Base-by-base conservation (phyloP, 2,113 vertebrate species). In the Erythrolamprus reginae region DNA sequence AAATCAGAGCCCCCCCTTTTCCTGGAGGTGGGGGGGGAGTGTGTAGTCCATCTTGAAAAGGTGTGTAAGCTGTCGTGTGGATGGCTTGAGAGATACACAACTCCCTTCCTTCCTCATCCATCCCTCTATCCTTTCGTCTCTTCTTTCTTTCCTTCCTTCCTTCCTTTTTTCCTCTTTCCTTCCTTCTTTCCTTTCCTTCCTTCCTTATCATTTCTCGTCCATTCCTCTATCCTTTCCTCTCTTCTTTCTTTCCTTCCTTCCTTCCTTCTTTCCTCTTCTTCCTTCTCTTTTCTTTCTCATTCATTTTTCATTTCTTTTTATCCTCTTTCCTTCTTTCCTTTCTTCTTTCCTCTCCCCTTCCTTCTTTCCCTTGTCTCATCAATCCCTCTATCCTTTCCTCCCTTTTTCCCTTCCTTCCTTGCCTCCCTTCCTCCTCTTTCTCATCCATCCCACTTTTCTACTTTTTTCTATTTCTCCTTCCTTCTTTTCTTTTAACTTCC, bases 281-380 rank as follows among this genome's bases (percentile, higher is more conserved):
- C 1, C 17, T 53, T 0, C 17, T 19, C 19, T 55, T 6, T 55
- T 19, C 19, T 55, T 6, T 55, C 19, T 55, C 13, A 52, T 17
- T 15, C 51, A 17, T 15, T n/a, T n/a, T n/a, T 15, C 51, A 13
- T 52, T 52, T 52, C 4, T 4, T 52, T 4, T 4, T 17, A n/a
- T n/a, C n/a, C 12, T 52, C 4, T 1, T 23, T 55, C 19, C 21
- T 5, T 23, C 53, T 0, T 21, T 7, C 21, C 1, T 23, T 23
- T 2, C 0, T 23, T 8, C 53, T 1, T 5, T 52, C 52, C 0
- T 3, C 17, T 10, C 13, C 13, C 10, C 45, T 45, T 5, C 17
- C 17, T 77, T 13, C 4, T 15, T 38, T 4, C 50, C 1, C 50
- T 51, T 52, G 17, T 53, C 52, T 53, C 4, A 5, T 19, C 52